These are phyloP conservation scores for Drosophila mimetica DNA, from an alignment of 2,888 invertebrate genomes.

Conservation along the genomic window DNA sequence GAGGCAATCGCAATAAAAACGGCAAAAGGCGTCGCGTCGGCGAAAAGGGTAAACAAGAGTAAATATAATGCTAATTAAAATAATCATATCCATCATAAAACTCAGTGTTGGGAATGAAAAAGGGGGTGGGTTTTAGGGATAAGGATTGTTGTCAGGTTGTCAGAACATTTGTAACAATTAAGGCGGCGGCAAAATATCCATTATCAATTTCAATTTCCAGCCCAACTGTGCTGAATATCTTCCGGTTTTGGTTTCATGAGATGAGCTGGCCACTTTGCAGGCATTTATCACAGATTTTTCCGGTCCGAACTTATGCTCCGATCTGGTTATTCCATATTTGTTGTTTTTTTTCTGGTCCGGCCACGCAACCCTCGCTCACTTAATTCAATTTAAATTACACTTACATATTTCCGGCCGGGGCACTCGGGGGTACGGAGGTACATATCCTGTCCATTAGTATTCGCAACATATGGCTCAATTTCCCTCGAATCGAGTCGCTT, in stretches of 20 bases:
- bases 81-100: slow-evolving; percentile 79
- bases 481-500: slow-evolving; percentile 76
- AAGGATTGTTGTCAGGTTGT: slow-evolving; percentile 30
- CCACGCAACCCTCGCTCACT: slow-evolving; percentile 51
- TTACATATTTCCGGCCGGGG: slow-evolving; percentile 74
- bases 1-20: slow-evolving; percentile 36
- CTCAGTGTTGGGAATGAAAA: slow-evolving; percentile 5
- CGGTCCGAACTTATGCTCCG: slow-evolving; percentile 22
- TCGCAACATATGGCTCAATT: slow-evolving; percentile 82
- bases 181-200: slow-evolving; percentile 50
- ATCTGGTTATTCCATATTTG: slow-evolving; percentile 11
- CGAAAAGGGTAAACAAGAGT: slow-evolving; percentile 70
- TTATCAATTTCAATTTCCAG: slow-evolving; percentile 59
- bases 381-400: slow-evolving; percentile 83
- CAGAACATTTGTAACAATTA: slow-evolving; percentile 70
- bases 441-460: slow-evolving; percentile 74
- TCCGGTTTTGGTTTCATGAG: slow-evolving; percentile 7
- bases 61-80: slow-evolving; percentile 81
- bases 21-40: neutral
- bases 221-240: slow-evolving; percentile 47
- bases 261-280: slow-evolving; percentile 66
- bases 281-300: slow-evolving; percentile 74
- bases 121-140: neutral
- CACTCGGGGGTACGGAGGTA: slow-evolving; percentile 7
- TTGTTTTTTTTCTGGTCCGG: no score